Evolutionary conservation across 2,888 invertebrate species (phyloP).

Genomic region (Sesamia inferens): DNA sequence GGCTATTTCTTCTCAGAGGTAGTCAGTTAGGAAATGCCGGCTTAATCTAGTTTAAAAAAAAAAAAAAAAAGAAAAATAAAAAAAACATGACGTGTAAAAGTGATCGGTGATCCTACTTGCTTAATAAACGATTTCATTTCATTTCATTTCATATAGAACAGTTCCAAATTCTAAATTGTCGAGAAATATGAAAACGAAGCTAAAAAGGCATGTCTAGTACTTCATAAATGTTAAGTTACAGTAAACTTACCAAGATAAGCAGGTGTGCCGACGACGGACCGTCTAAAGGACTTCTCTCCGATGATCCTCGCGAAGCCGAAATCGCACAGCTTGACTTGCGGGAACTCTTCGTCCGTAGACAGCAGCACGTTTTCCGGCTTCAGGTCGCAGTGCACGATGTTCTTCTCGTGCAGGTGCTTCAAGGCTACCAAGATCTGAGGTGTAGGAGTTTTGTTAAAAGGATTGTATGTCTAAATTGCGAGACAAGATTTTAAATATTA

Average conservation of each 20-base stretch:
- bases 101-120: too few relatives aligned
- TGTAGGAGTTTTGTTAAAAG: neutral
- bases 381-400: constrained; percentile 99
- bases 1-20: too few relatives aligned
- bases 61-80: too few relatives aligned
- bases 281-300: constrained; percentile 99
- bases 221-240: neutral
- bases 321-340: constrained; percentile 99
- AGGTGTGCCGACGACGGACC: constrained; percentile 99
- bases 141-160: too few relatives aligned
- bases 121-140: too few relatives aligned
- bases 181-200: too few relatives aligned
- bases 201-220: too few relatives aligned
- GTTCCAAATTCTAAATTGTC: too few relatives aligned
- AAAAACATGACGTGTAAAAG: too few relatives aligned
- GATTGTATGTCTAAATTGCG: neutral
- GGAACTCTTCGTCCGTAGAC: constrained; percentile 98
- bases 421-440: constrained; percentile 97
- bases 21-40: too few relatives aligned
- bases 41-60: too few relatives aligned
- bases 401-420: constrained; percentile 99
- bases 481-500: neutral
- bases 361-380: constrained; percentile 99
- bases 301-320: constrained; percentile 99
- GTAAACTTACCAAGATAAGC: constrained; percentile 96